A percentile compares a stretch with the other conserved stretches of the same genome.
Conservation (phyloP, 2,797 vertebrate genomes). For the Fistularia commersonii region DNA sequence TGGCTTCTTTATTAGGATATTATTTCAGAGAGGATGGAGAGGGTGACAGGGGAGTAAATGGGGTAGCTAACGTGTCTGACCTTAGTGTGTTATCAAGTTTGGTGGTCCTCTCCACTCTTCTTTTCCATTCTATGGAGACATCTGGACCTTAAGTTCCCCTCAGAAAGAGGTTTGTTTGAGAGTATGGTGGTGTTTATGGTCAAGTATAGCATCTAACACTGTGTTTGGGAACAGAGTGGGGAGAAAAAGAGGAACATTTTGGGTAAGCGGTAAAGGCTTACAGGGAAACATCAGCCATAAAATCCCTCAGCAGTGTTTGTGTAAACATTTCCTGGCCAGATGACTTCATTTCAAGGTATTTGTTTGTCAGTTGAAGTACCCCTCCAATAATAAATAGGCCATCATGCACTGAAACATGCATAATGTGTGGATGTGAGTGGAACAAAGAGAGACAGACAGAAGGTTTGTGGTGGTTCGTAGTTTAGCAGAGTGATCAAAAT, state of each 20-base stretch:
- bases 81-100: slow-evolving; percentile 65
- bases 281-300: slow-evolving; percentile 69
- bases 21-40: slow-evolving; percentile 58
- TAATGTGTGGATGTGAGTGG: slow-evolving; percentile 35
- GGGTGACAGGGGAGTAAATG: slow-evolving; percentile 42
- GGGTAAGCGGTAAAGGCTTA: slow-evolving; percentile 51
- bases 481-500: slow-evolving; percentile 34
- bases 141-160: slow-evolving; percentile 50
- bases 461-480: slow-evolving; percentile 36
- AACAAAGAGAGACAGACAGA: slow-evolving; percentile 20
- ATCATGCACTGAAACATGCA: slow-evolving; percentile 65
- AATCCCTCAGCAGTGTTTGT: slow-evolving; percentile 72
- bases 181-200: slow-evolving; percentile 58
- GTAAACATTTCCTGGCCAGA: slow-evolving; percentile 72
- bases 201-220: slow-evolving; percentile 34
- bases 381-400: slow-evolving; percentile 78
- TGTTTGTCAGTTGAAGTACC: slow-evolving; percentile 77
- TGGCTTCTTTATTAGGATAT: slow-evolving; percentile 69
- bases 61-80: slow-evolving; percentile 65
- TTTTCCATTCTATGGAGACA: slow-evolving; percentile 43
- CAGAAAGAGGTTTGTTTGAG: slow-evolving; percentile 54
- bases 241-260: slow-evolving; percentile 38
- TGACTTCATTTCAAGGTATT: slow-evolving; percentile 72
- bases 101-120: slow-evolving; percentile 65
- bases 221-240: slow-evolving; percentile 60